phyloP scores from a whole-genome alignment of 2,113 vertebrate genomes.

The Uria lomvia region DNA sequence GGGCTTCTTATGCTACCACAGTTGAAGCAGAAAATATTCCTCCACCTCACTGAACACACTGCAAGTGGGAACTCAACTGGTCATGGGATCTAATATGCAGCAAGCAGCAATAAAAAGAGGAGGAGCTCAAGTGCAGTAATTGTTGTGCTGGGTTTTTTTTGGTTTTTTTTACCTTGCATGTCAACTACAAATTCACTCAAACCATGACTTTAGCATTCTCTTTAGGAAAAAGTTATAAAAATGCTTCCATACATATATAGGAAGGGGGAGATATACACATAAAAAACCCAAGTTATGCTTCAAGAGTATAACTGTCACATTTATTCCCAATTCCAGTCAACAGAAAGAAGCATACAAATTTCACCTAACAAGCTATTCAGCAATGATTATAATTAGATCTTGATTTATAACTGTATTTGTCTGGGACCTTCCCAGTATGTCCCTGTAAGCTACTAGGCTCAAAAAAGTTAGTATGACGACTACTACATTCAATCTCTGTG shows the following conservation, averaged over 20 bases:
- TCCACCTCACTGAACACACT: background rate
- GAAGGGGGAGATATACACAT: background rate
- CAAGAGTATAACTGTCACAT: background rate
- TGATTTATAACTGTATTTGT: background rate
- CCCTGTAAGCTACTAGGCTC: background rate
- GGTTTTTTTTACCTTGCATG: background rate
- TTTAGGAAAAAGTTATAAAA: background rate
- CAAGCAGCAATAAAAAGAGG: constrained; percentile 42
- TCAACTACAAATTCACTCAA: background rate
- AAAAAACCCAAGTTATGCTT: background rate
- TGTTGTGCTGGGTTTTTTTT: background rate
- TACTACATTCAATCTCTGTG: background rate
- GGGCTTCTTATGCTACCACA: background rate
- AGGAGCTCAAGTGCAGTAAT: background rate
- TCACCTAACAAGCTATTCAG: background rate
- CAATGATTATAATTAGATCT: background rate
- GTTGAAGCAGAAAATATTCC: background rate
- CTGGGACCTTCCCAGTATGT: background rate
- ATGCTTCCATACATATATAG: background rate
- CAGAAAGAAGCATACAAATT: background rate
- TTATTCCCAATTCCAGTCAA: background rate
- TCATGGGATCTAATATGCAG: background rate
- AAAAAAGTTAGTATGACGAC: background rate
- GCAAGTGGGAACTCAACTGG: background rate
- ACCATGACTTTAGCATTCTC: background rate